Evolutionary conservation across 2,113 vertebrate genomes (phyloP).

Genomic region (rabbit (Oryctolagus cuniculus)): DNA sequence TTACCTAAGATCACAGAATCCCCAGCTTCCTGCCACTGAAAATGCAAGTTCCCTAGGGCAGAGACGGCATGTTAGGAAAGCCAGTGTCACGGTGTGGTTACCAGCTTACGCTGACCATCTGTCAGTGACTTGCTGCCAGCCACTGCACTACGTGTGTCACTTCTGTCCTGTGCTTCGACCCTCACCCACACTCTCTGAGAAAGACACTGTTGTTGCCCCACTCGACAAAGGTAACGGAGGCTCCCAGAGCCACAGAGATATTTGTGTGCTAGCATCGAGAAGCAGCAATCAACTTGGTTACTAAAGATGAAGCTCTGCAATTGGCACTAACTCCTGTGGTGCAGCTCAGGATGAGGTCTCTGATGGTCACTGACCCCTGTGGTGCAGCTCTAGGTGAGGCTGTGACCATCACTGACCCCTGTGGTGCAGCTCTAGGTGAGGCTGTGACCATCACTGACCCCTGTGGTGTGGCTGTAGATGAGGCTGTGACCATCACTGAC

Average conservation of each 20-base stretch:
- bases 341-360: too few species aligned
- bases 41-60: background rate
- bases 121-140: background rate
- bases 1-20: background rate
- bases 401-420: too few species aligned
- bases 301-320: background rate
- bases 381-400: too few species aligned
- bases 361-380: too few species aligned
- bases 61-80: too few species aligned
- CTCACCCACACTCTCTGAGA: background rate
- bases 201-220: background rate
- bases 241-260: background rate
- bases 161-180: background rate
- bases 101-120: background rate
- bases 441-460: too few species aligned
- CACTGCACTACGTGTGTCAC: background rate
- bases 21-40: too few species aligned
- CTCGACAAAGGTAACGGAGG: conserved; percentile 1
- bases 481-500: too few species aligned
- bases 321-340: too few species aligned
- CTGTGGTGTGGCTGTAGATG: too few species aligned
- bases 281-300: background rate
- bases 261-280: background rate
- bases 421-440: too few species aligned
- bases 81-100: background rate